Evolutionary conservation across 2,113 vertebrate genomes (phyloP).

Genomic region (Cryptomyrus ogoouensis): DNA sequence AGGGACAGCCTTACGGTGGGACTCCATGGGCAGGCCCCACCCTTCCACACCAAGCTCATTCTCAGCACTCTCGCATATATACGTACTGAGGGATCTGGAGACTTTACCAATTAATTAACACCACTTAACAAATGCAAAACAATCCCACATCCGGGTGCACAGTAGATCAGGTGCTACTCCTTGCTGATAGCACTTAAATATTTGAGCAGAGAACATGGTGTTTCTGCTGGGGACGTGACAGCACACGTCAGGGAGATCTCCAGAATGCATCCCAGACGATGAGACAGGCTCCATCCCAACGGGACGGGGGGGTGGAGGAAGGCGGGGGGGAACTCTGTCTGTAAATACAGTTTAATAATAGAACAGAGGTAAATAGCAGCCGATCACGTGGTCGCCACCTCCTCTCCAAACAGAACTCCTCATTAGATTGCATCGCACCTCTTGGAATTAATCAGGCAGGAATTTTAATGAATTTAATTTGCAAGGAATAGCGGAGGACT

Average conservation of each 20-base stretch:
- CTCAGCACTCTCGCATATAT: conserved; percentile 44
- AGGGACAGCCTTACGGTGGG: not conserved
- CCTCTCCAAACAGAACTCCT: conserved; percentile 44
- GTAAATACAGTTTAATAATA: conserved; percentile 58
- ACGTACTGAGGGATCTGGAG: conserved; percentile 24
- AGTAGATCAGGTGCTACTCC: conserved; percentile 44
- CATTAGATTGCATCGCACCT: conserved; percentile 46
- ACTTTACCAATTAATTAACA: conserved; percentile 52
- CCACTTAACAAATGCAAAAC: conserved; percentile 43
- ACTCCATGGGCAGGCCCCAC: too few relatives aligned
- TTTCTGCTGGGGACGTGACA: conserved; percentile 41
- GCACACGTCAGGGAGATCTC: conserved; percentile 48
- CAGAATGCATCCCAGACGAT: conserved; percentile 44
- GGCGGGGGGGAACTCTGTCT: conserved; percentile 46
- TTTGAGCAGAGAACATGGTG: conserved; percentile 49
- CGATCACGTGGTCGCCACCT: conserved; percentile 46
- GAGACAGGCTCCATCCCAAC: conserved; percentile 38
- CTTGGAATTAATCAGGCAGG: conserved; percentile 23
- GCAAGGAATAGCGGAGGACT: not conserved
- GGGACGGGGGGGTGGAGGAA: conserved; percentile 28
- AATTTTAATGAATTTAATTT: conserved; percentile 33
- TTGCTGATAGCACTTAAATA: conserved; percentile 53
- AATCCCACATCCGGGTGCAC: conserved; percentile 26
- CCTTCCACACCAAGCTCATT: not conserved
- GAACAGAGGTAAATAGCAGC: conserved; percentile 45